Evolutionary conservation across 2,113 vertebrate species (phyloP), one percentile per base, ranked within the genome.

Genomic region (Helogale parvula): DNA sequence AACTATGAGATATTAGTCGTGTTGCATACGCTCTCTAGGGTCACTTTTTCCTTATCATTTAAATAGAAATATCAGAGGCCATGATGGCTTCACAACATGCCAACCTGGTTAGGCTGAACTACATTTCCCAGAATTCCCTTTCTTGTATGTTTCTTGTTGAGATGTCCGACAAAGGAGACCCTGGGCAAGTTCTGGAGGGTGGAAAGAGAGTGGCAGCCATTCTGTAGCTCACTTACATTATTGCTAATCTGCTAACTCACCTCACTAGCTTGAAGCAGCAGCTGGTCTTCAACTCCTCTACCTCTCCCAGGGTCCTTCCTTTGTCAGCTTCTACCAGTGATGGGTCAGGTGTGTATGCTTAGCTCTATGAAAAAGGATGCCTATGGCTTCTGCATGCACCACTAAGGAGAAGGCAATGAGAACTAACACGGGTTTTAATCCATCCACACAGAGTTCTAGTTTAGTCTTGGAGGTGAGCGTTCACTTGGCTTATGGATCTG

Each of bases 111-210:
- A 57, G 35, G 19, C 5, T 47, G 52, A 81, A 76, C 11, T 57
- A 12, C 1, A 31, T 45, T 86, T 93, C 80, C 33, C 35, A 85
- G 72, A 94, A 93, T 87, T 81, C 52, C 25, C 19, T 31, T 89
- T 82, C 21, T 54, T 33, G 15, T 16, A 35, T 57, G 16, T 83
- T 79, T 87, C 23, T 38, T 33, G 19, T 60, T 87, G 57, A 50
- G 1, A 21, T 54, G 0, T 19, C 13, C 3, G 14, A 35, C 5
- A 15, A 35, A 10, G 25, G 12, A 66, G 45, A 35, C 33, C 1
- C 23, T 45, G 31, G 47, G 45, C n/a, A 35, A 12, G 12, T 52
- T 65, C 14, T 47, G 12, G n/a, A 68, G 60, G 13, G 5, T n/a
- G 3, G 33, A 41, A 72, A 68, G 17, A 33, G n/a, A 68, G 11